Conservation (phyloP, 2,797 vertebrate species). For the Distichodus sexfasciatus region DNA sequence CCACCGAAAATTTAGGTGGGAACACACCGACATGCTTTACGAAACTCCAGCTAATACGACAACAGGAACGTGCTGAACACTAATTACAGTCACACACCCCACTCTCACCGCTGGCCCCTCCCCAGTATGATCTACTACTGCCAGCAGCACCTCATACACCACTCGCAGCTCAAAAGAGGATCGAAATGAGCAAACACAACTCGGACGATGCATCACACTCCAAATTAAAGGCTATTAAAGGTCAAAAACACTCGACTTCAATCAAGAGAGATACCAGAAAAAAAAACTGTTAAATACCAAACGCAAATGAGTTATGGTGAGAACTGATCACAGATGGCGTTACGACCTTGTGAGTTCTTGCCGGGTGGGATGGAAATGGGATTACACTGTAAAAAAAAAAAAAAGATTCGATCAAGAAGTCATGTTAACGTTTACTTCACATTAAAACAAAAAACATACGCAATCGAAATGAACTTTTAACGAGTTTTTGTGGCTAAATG, state of each 20-base stretch:
- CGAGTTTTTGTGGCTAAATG: too few relatives aligned
- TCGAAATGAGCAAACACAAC: slow-evolving; percentile 33
- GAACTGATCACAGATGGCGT: slow-evolving; percentile 41
- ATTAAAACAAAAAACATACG: too few relatives aligned
- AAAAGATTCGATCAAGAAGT: too few relatives aligned
- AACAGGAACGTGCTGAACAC: slow-evolving; percentile 19
- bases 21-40: slow-evolving; percentile 27
- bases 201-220: slow-evolving; percentile 24
- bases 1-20: neutral
- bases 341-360: slow-evolving; percentile 13
- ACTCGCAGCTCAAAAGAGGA: slow-evolving; percentile 17
- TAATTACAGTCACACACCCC: slow-evolving; percentile 40
- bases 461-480: too few relatives aligned
- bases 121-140: slow-evolving; percentile 27
- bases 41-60: slow-evolving; percentile 25
- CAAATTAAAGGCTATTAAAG: slow-evolving; percentile 4
- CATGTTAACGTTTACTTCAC: too few relatives aligned
- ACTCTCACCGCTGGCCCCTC: slow-evolving; percentile 26
- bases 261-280: slow-evolving; percentile 29
- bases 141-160: slow-evolving; percentile 31
- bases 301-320: slow-evolving; percentile 40
- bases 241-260: slow-evolving; percentile 27
- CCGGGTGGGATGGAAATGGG: slow-evolving; percentile 14
- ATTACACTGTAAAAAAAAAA: slow-evolving; percentile 35
- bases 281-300: slow-evolving; percentile 33